A percentile compares a stretch with the other conserved stretches of the same genome.
These are phyloP conservation scores for Setophaga kirtlandii DNA, from an alignment of 2,113 vertebrate species.

Conservation along the genomic window DNA sequence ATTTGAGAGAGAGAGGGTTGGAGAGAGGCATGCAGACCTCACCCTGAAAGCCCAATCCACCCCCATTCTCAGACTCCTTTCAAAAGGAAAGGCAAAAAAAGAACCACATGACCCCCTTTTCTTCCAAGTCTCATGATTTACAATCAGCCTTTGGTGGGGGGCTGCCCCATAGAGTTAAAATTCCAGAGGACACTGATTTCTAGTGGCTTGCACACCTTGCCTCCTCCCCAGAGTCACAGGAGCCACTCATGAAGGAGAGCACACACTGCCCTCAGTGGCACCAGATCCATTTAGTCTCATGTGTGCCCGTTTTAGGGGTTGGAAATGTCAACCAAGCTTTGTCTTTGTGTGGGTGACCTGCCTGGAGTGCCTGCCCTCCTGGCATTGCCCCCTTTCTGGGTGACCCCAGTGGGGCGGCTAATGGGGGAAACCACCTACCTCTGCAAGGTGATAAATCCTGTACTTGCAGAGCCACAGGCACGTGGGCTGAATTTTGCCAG, in stretches of 20 bases:
- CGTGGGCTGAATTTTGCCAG: not conserved
- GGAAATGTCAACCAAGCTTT: not conserved
- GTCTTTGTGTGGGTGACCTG: not conserved
- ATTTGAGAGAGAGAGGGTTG: not conserved
- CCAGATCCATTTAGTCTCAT: not conserved
- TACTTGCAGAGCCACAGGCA: not conserved
- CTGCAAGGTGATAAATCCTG: not conserved
- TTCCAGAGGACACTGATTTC: not conserved
- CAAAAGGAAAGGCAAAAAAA: not conserved
- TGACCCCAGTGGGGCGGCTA: rapidly evolving
- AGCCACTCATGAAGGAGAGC: not conserved
- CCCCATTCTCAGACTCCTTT: not conserved
- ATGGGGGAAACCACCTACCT: not conserved
- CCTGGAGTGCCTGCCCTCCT: not conserved
- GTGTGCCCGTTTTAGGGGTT: not conserved
- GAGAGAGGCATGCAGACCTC: slow-evolving; percentile 3
- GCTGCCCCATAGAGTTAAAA: not conserved
- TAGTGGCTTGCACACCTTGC: not conserved
- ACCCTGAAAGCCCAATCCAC: not conserved
- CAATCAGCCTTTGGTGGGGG: not conserved
- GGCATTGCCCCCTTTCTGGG: not conserved
- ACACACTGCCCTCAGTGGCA: not conserved
- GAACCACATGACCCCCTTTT: not conserved
- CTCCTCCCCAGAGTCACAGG: not conserved
- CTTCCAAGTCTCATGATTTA: not conserved